These are phyloP conservation scores for Gavia stellata DNA, from an alignment of 2,113 vertebrate genomes.

Conservation along the genomic window DNA sequence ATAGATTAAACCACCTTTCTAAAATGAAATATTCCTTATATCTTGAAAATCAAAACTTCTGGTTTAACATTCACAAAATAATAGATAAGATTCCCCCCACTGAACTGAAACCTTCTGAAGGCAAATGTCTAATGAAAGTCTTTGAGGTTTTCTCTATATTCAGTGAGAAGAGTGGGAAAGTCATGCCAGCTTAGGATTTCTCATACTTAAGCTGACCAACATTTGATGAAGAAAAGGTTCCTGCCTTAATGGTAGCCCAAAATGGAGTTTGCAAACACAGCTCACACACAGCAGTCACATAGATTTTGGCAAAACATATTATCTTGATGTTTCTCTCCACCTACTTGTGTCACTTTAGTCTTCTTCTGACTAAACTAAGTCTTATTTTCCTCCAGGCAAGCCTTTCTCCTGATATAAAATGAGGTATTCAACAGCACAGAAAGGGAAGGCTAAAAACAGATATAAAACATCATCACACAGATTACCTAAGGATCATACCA, in stretches of 20 bases:
- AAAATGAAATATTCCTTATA: background rate
- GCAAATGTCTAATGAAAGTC: background rate
- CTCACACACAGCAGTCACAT: background rate
- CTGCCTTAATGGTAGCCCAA: background rate
- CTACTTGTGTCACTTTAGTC: background rate
- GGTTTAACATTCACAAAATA: background rate
- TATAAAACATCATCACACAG: background rate
- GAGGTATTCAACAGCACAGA: background rate
- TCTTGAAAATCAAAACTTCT: background rate
- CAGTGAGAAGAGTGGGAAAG: background rate
- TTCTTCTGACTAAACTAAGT: background rate
- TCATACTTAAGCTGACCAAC: background rate
- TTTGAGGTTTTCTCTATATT: background rate
- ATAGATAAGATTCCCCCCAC: background rate
- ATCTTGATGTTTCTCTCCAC: background rate
- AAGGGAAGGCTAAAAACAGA: background rate
- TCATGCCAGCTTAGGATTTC: background rate
- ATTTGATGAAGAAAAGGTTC: background rate
- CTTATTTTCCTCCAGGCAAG: background rate
- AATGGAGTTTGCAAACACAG: background rate
- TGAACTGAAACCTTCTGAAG: background rate
- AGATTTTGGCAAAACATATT: background rate
- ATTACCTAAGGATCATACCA: background rate
- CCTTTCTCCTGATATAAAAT: background rate
- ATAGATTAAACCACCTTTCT: background rate